Conservation (phyloP, 2,797 vertebrate species). For the Masticophis lateralis region DNA sequence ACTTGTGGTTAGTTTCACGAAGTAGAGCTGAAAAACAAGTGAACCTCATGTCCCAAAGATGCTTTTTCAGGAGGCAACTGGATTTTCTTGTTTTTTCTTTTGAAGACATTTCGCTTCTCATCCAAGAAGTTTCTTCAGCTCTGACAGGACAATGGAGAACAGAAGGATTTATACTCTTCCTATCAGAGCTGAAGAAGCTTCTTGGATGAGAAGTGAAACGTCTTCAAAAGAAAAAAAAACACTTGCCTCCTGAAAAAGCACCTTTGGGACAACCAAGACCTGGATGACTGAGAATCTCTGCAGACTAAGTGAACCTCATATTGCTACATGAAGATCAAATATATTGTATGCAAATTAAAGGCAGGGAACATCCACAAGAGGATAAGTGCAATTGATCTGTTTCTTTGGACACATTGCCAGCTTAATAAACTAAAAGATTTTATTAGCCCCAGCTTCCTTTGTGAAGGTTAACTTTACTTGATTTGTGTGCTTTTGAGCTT, state of each 20-base stretch:
- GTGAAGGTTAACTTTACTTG: not conserved
- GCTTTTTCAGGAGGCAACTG: too few relatives aligned
- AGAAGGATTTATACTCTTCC: too few relatives aligned
- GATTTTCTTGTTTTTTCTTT: too few relatives aligned
- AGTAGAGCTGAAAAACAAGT: not conserved
- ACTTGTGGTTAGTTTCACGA: not conserved
- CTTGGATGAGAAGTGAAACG: too few relatives aligned
- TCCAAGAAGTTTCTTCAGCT: too few relatives aligned
- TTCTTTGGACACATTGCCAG: not conserved
- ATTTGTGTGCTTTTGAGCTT: not conserved
- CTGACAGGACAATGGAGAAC: too few relatives aligned
- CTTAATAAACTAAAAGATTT: not conserved
- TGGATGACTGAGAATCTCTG: too few relatives aligned
- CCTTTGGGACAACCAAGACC: too few relatives aligned
- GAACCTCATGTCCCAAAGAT: not conserved
- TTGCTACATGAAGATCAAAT: not conserved
- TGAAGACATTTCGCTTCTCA: too few relatives aligned
- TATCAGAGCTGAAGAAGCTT: too few relatives aligned
- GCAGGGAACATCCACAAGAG: not conserved
- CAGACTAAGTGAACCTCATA: not conserved
- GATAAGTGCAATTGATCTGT: not conserved
- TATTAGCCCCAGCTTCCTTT: not conserved
- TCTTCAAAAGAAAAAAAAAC: too few relatives aligned
- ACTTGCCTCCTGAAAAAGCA: too few relatives aligned
- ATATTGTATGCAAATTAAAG: not conserved